Base-by-base conservation (phyloP, 2,113 vertebrate species). In the Calidris pugnax region DNA sequence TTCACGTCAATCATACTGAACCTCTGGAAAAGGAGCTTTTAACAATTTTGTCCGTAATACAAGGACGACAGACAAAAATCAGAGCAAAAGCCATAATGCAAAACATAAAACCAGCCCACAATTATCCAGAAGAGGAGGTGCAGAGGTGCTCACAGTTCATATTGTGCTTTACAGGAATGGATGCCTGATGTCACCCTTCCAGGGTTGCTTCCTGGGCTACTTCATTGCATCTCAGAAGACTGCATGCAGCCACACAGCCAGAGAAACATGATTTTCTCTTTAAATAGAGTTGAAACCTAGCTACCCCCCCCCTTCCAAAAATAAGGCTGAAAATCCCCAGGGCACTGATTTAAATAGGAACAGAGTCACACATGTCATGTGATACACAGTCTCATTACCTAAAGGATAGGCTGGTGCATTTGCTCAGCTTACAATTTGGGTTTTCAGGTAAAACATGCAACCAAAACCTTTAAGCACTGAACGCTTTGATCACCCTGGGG, bases 321-420 rank as follows among this genome's bases (percentile, higher is more conserved):
- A 95, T 95, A 96, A 92, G 89, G 81, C 23, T 92, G 92, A 53
- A 96, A 95, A 97, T 96, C 91, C 81, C 48, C 64, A 73, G 57
- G 80, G 87, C 62, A 32, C 84, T 62, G 91, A 92, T 82, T 91
- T 87, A 96, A 95, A 94, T 56, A 95, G 86, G 92, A 72, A 68
- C 35, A 3, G 0, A 91, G 89, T 92, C 94, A 91, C 80, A 37
- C 53, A 3, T 23, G 33, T 69, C 96, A 97, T 82, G 91, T 87
- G 80, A 93, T 76, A 66, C 0, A 18, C 66, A 39, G 37, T 75
- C 94, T 69, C 59, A 79, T 62, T 39, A 81, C 66, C 84, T 69
- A 47, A 48, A 72, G 71, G 45, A 32, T 2, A 6, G 10, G 53
- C 79, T 64, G 51, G 19, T 48, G 63, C 26, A 21, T 45, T 57